Evolutionary conservation across 37 sponge, comb jelly and placozoan species (phyloP).

Genomic region (Oscarella lobularis): DNA sequence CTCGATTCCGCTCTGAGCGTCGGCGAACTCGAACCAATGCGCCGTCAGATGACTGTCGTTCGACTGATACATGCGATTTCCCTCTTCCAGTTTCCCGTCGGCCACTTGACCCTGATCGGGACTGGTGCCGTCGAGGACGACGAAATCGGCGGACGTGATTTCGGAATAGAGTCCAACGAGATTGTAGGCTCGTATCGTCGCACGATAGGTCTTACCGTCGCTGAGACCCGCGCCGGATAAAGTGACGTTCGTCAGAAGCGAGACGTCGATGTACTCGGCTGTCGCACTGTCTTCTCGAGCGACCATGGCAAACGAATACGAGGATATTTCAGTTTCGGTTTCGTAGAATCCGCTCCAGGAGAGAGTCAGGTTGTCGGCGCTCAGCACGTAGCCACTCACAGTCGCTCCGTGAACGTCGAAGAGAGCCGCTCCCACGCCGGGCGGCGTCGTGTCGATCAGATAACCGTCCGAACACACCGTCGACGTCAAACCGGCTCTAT

Average conservation of each 20-base stretch:
- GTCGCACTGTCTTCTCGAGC: background rate
- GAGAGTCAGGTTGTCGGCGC: background rate
- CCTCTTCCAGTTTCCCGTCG: background rate
- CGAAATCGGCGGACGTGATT: background rate
- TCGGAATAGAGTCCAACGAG: background rate
- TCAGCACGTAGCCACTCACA: background rate
- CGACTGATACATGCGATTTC: background rate
- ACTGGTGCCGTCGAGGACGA: background rate
- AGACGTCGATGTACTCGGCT: background rate
- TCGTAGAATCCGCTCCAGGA: background rate
- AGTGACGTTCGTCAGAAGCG: background rate
- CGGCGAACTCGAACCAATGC: background rate
- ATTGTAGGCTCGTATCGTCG: background rate
- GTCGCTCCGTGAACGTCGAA: background rate
- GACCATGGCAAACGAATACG: background rate
- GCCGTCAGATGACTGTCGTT: background rate
- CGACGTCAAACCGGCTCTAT: background rate
- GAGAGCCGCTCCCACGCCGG: background rate
- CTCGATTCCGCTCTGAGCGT: background rate
- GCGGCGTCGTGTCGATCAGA: background rate
- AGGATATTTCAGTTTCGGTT: background rate
- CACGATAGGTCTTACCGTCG: background rate
- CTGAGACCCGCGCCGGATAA: background rate
- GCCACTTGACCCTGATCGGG: background rate
- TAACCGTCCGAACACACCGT: background rate